These are phyloP conservation scores for Diachasmimorpha longicaudata DNA, from an alignment of 1,140 invertebrate species.

Conservation along the genomic window DNA sequence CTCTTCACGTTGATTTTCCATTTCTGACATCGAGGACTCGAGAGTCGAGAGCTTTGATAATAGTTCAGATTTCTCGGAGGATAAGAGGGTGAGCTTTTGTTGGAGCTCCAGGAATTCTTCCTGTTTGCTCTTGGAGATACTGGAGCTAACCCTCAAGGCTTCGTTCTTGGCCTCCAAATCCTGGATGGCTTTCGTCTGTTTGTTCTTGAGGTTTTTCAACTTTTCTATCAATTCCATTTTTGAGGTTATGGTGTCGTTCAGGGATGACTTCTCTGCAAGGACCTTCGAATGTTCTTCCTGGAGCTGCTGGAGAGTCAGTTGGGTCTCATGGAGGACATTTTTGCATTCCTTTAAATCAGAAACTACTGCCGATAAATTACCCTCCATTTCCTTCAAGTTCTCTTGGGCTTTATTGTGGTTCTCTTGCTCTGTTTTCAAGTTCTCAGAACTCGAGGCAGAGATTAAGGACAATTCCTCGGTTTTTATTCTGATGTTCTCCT, in stretches of 20 bases:
- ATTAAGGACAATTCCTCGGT: not conserved
- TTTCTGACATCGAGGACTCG: not conserved
- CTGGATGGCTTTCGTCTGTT: constrained; percentile 42
- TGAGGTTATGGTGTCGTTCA: constrained; percentile 9
- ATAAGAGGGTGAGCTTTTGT: constrained; percentile 25
- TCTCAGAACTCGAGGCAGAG: not conserved
- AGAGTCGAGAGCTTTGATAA: not conserved
- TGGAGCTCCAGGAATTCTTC: constrained; percentile 18
- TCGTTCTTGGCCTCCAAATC: constrained; percentile 34
- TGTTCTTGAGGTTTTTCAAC: constrained; percentile 36
- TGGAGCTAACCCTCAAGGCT: constrained; percentile 21
- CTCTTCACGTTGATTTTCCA: not conserved
- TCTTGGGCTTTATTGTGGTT: constrained; percentile 8
- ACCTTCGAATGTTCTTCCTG: not conserved
- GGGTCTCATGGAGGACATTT: not conserved
- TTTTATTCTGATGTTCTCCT: not conserved
- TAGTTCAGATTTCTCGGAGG: constrained; percentile 2
- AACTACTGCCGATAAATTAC: constrained; percentile 23
- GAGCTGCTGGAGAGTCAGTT: not conserved
- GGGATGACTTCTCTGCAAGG: not conserved
- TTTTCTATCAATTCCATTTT: constrained; percentile 36
- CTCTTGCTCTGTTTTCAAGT: not conserved
- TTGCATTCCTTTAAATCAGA: not conserved
- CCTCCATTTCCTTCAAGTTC: constrained; percentile 22
- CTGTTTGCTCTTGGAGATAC: constrained; percentile 18